Evolutionary conservation across 2,888 invertebrate species (phyloP).

Genomic region (Stenotaenia linearis): DNA sequence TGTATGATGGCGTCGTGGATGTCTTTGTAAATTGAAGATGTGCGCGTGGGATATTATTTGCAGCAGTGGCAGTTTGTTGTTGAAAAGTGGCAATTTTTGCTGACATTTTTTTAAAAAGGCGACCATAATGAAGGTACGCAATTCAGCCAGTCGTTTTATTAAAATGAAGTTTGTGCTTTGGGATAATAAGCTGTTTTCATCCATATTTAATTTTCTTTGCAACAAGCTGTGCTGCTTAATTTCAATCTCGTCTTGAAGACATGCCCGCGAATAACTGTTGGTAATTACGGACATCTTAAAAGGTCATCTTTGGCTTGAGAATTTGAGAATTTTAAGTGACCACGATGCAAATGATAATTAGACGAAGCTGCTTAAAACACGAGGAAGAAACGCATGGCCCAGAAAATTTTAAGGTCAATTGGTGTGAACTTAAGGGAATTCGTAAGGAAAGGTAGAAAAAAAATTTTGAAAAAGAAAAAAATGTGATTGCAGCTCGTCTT

Average conservation of each 20-base stretch:
- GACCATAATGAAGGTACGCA: neutral
- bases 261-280: slow-evolving; percentile 20
- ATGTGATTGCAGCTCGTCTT: neutral
- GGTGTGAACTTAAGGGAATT: neutral
- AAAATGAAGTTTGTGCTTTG: slow-evolving; percentile 24
- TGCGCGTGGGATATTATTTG: slow-evolving; percentile 1
- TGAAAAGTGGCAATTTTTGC: slow-evolving; percentile 1
- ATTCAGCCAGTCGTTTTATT: slow-evolving; percentile 2
- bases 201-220: slow-evolving; percentile 16
- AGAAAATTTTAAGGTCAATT: slow-evolving; percentile 19
- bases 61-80: slow-evolving; percentile 14
- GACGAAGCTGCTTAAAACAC: neutral
- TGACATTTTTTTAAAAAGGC: neutral
- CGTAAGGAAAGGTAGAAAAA: neutral
- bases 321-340: slow-evolving; percentile 26
- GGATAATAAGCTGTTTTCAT: slow-evolving; percentile 23
- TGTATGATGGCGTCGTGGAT: neutral
- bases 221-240: slow-evolving; percentile 26
- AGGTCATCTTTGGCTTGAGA: slow-evolving; percentile 26
- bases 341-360: slow-evolving; percentile 14
- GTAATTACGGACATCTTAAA: slow-evolving; percentile 12
- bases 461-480: neutral
- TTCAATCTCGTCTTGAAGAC: slow-evolving; percentile 19
- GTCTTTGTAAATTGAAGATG: slow-evolving; percentile 20
- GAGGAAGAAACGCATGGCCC: neutral